phyloP scores from a whole-genome alignment of 2,888 invertebrate species.

The Lutraria lutraria region DNA sequence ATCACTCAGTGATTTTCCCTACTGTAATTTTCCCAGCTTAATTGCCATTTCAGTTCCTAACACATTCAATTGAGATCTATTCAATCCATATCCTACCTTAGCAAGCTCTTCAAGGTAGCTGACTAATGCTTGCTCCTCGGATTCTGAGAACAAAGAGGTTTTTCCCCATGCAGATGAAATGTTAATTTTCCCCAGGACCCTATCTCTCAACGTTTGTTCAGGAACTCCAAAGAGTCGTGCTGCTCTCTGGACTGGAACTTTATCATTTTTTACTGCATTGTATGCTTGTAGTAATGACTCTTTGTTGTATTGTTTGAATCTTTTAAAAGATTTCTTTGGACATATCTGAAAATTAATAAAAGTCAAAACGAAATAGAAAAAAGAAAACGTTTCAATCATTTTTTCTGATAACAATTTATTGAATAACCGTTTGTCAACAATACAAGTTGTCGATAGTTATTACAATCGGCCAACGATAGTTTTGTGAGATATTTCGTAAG shows the following conservation, averaged over 20 bases:
- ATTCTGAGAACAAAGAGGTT: neutral
- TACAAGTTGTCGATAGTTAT: no score
- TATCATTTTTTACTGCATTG: conserved; percentile 5
- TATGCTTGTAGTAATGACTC: conserved; percentile 15
- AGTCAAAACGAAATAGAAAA: no score
- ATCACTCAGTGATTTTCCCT: conserved; percentile 8
- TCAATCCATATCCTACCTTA: neutral
- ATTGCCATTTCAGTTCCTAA: conserved; percentile 27
- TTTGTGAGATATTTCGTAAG: no score
- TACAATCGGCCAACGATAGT: no score
- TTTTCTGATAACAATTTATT: no score
- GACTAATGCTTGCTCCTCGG: conserved; percentile 21
- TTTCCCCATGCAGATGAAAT: neutral
- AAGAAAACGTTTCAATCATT: no score
- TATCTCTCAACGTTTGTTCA: conserved; percentile 15
- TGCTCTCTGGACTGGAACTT: conserved; percentile 15
- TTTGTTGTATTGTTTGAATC: neutral
- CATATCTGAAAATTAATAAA: no score
- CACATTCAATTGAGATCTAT: neutral
- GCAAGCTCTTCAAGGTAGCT: conserved; percentile 6
- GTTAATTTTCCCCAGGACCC: neutral
- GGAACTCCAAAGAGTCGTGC: conserved; percentile 29
- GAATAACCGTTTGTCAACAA: no score
- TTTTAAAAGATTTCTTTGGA: no score
- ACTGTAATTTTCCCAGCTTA: neutral